A percentile compares a stretch with the other conserved stretches of the same genome.
Evolutionary conservation across 2,888 invertebrate species (phyloP).

Genomic region (Ophion ellenae): DNA sequence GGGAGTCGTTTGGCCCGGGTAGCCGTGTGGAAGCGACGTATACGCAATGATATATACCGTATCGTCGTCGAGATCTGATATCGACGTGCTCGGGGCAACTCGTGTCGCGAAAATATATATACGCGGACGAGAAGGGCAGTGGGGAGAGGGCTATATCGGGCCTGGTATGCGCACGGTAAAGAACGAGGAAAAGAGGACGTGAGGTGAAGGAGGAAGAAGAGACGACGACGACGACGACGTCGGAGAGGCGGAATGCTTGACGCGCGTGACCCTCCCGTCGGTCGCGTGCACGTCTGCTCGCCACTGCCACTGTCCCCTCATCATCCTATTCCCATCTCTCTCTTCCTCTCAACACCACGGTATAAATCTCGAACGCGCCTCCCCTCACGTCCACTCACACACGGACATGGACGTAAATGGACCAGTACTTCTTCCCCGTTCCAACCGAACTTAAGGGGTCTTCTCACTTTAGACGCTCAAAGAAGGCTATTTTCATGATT

Average conservation of each 20-base stretch:
- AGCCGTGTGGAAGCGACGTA: constrained; percentile 3
- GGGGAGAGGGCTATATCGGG: constrained; percentile 53
- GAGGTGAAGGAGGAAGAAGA: constrained; percentile 45
- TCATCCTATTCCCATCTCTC: constrained; percentile 50
- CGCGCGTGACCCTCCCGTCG: constrained; percentile 65
- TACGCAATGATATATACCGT: not conserved
- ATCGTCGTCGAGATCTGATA: constrained; percentile 41
- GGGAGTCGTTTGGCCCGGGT: not conserved
- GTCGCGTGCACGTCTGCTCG: constrained; percentile 64
- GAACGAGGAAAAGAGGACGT: constrained; percentile 52
- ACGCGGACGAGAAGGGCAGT: constrained; percentile 23
- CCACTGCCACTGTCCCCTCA: constrained; percentile 53
- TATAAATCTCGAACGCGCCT: constrained; percentile 4
- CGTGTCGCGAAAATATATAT: constrained; percentile 24
- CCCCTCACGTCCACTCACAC: not conserved
- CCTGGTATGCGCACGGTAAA: constrained; percentile 55
- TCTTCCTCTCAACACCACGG: constrained; percentile 20
- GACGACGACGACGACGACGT: constrained; percentile 23
- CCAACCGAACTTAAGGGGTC: not conserved
- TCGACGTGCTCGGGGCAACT: constrained; percentile 46
- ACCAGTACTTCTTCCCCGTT: constrained; percentile 22
- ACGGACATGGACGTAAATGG: not conserved
- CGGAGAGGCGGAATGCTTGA: constrained; percentile 62
- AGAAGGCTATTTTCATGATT: too few relatives aligned
- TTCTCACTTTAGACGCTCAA: too few relatives aligned